Evolutionary conservation across 2,888 invertebrate species (phyloP).

Genomic region (Patella caerulea): DNA sequence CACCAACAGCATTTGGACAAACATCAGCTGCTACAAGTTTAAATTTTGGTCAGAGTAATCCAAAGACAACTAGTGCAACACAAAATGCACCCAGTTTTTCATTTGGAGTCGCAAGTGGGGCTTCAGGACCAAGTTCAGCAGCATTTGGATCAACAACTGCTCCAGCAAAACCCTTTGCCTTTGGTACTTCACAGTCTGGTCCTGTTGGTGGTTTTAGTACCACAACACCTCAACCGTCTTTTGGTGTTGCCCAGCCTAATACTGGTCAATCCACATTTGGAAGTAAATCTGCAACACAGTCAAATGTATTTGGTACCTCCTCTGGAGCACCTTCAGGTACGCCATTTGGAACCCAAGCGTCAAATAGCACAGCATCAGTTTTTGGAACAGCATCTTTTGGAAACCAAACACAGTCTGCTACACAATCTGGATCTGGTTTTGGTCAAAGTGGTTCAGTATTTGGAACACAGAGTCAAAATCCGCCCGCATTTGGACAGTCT

Average conservation of each 20-base stretch:
- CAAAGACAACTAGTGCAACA: neutral
- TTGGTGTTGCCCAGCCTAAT: neutral
- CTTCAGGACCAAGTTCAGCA: neutral
- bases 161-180: neutral
- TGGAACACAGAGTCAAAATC: neutral
- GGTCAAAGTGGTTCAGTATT: neutral
- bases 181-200: neutral
- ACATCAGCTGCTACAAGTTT: neutral
- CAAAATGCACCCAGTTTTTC: neutral
- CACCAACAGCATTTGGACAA: neutral
- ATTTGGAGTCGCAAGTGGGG: neutral
- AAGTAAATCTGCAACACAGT: neutral
- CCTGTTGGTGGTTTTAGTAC: neutral
- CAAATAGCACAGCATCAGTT: neutral
- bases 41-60: conserved; percentile 1
- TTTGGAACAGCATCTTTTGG: conserved; percentile 2
- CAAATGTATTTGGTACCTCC: neutral
- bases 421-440: neutral
- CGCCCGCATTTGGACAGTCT: neutral
- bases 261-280: neutral
- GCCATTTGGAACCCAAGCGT: neutral
- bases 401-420: neutral
- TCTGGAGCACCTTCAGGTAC: neutral
- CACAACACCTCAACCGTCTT: neutral
- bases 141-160: neutral